A percentile compares a stretch with the other conserved stretches of the same genome.
phyloP scores from a whole-genome alignment of 2,113 vertebrate species.

The Mustelus asterias region DNA sequence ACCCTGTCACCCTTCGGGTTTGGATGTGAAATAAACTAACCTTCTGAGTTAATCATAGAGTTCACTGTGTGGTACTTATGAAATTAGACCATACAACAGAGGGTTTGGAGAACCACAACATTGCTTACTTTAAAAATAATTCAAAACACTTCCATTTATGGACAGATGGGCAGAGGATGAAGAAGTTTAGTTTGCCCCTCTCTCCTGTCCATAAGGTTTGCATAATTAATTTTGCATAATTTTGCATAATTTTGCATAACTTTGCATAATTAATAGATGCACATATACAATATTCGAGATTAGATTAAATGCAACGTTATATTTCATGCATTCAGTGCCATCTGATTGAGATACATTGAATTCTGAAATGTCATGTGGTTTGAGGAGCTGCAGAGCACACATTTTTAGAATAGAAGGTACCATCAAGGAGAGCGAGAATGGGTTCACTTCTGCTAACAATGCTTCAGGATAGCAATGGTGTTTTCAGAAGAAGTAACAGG shows the following conservation, averaged over 20 bases:
- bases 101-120: no score
- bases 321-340: neutral
- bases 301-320: neutral
- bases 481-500: neutral
- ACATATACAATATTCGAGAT: neutral
- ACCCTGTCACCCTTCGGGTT: no score
- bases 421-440: neutral
- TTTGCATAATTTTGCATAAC: no score
- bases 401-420: neutral
- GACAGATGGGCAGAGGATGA: no score
- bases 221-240: no score
- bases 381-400: neutral
- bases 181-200: no score
- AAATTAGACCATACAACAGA: no score
- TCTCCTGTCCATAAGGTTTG: neutral
- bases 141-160: no score
- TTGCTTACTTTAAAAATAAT: no score
- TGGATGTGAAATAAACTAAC: no score
- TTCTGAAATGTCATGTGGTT: neutral
- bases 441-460: neutral
- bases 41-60: no score
- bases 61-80: no score
- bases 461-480: neutral
- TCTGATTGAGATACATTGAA: neutral
- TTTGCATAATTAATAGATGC: neutral